A percentile compares a stretch with the other conserved stretches of the same genome.
Evolutionary conservation across 2,797 vertebrate genomes (phyloP).

Genomic region (Eutrigla gurnardus): DNA sequence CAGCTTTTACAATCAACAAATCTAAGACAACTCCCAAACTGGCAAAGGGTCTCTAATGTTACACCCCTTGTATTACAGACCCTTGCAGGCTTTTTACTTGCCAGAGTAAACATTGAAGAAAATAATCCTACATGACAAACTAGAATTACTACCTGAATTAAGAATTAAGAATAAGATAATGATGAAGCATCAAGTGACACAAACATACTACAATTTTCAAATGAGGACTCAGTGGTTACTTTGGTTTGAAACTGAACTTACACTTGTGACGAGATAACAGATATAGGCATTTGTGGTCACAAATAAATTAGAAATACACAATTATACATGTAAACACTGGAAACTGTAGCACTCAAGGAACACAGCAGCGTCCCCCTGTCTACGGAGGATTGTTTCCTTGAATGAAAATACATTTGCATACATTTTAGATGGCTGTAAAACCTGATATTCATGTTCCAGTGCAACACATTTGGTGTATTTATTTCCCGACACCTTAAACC

Average conservation of each 20-base stretch:
- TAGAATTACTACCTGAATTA: background rate
- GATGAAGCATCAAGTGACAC: too few species aligned
- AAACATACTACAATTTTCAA: background rate
- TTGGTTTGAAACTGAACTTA: background rate
- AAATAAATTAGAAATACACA: background rate
- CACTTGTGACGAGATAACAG: background rate
- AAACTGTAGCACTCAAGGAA: background rate
- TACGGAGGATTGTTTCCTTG: background rate
- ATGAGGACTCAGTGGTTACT: background rate
- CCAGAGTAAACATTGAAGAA: background rate
- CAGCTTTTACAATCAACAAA: constrained; percentile 72
- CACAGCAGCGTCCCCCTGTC: background rate
- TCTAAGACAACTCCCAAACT: constrained; percentile 78
- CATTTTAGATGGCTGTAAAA: background rate
- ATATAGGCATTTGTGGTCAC: background rate
- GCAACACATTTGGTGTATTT: background rate
- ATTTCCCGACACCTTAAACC: background rate
- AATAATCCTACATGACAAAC: background rate
- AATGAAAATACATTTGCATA: background rate
- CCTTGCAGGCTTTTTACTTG: background rate
- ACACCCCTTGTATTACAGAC: constrained; percentile 18
- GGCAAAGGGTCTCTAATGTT: constrained; percentile 27
- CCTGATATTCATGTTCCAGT: background rate
- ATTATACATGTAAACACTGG: background rate
- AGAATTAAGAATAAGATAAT: background rate